A percentile compares a stretch with the other conserved stretches of the same genome.
Evolutionary conservation across 2,113 vertebrate genomes (phyloP).

Genomic region (Phaetusa simplex): DNA sequence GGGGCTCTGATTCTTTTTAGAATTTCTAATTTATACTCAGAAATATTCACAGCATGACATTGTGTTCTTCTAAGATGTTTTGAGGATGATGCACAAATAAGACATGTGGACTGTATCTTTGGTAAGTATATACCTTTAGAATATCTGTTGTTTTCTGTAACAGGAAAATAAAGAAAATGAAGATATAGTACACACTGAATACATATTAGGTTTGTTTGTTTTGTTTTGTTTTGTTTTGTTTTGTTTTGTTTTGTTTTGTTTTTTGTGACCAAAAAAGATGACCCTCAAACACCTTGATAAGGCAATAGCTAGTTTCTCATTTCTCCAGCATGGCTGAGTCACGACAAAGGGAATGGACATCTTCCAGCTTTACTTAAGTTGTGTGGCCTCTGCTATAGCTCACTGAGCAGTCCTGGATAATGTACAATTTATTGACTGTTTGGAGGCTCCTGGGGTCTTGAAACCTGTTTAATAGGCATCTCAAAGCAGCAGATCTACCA

Average conservation of each 20-base stretch:
- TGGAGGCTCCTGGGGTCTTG: slow-evolving; percentile 12
- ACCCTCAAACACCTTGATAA: not conserved
- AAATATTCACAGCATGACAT: not conserved
- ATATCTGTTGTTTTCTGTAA: not conserved
- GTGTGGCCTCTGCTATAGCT: not conserved
- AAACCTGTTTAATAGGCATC: slow-evolving; percentile 35
- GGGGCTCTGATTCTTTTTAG: not conserved
- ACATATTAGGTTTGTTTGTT: not conserved
- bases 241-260: too few relatives aligned
- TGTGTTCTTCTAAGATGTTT: not conserved
- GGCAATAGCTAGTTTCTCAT: slow-evolving; percentile 8
- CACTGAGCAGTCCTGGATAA: slow-evolving; percentile 16
- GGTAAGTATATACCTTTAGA: not conserved
- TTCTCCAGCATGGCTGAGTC: not conserved
- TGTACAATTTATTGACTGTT: slow-evolving; percentile 41
- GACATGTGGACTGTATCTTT: not conserved
- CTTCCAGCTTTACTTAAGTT: not conserved
- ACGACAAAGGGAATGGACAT: not conserved
- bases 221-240: too few relatives aligned
- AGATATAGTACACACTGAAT: not conserved
- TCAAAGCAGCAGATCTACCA: slow-evolving; percentile 54
- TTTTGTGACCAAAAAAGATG: not conserved
- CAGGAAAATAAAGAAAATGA: not conserved
- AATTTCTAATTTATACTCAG: not conserved
- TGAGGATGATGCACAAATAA: not conserved